Base-by-base conservation (phyloP, 2,797 vertebrate species). In the Brotula barbata region DNA sequence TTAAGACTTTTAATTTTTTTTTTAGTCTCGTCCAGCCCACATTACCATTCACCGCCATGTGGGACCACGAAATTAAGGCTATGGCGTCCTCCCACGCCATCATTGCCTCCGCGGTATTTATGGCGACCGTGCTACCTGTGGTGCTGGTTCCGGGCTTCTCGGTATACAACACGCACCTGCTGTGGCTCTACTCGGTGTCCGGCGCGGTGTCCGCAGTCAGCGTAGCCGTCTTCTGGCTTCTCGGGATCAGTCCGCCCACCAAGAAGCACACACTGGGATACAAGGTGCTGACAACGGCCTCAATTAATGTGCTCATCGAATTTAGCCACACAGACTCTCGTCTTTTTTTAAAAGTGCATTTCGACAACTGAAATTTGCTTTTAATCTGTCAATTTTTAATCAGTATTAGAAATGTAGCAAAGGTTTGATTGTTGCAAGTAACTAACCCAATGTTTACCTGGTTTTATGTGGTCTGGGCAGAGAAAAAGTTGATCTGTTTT, bases 121-220 rank as follows among this genome's bases (percentile, higher is more conserved):
- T 95, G 78, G 91, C 94, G 1, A 90, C 93, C 0, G 75, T 92
- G 0, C 14, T 92, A 4, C 96, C 95, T 0, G 67, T 87, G 1
- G 51, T 92, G 36, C 40, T 93, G 19, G 71, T 95, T 37, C 89
- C 91, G 1, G 90, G 92, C 2, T 98, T 96, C 87, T 93, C 94
- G 0, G 77, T 98, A 28, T 87, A 95, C 77, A 90, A 92, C 9
- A 91, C 93, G 0, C 97, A 98, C 82, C 84, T 96, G 69, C 46
- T 86, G 0, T 99, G 97, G 96, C 68, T 98, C 28, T 94, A 93
- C 73, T 66, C 90, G 21, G 95, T 94, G 79, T 94, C 93, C 58
- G 78, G 64, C 0, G 88, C 75, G 12, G 92, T 97, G 47, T 83
- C 89, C 16, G 37, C 83, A 13, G 78, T 94, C 77, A 96, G 89